Evolutionary conservation across 2,797 vertebrate species (phyloP), one percentile per base, ranked within the genome.

Genomic region (Neoniphon sammara): DNA sequence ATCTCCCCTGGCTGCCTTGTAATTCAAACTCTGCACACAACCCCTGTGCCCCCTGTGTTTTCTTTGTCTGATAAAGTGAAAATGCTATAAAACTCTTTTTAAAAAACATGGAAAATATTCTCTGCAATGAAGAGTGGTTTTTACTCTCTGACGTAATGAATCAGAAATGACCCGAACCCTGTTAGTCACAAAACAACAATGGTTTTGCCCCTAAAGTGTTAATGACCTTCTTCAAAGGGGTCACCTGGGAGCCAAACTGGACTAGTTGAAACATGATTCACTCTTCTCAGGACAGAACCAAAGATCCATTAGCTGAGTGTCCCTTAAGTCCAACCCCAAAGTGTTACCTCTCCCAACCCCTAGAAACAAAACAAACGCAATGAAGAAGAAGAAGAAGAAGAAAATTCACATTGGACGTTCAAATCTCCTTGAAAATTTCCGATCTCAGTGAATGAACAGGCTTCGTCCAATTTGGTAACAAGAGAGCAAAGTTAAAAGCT

Each of bases 161-260:
- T 17, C 34, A 61, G 23, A 66, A n/a, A 4, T 54, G 31, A 67
- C 12, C 44, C 47, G 21, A 21, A 30, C 52, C 17, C 17, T 49
- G 61, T 47, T n/a, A 23, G 74, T 59, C 59, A 56, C 25, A 64
- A 71, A 50, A 10, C 66, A 42, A 58, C 15, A 44, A 65, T 52
- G 49, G 46, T 53, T 75, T 58, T 67, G 17, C 17, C 64, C 53
- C 17, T 1, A 54, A 55, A 27, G 61, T 56, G 31, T 75, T 58
- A 66, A 57, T 75, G 46, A 73, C 20, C 7, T 9, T 47, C 77
- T 73, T 78, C 53, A 78, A 78, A 80, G 66, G 21, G 44, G 3
- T 46, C 53, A 21, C 1, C n/a, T 34, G 39, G 5, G 18, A 50
- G 31, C 18, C 42, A 34, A 55, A 56, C n/a, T 7, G 44, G 18